Percentiles rank a stretch among this genome's conserved stretches.
Evolutionary conservation across 2,888 invertebrate genomes (phyloP).

Genomic region (Torymus auratus): DNA sequence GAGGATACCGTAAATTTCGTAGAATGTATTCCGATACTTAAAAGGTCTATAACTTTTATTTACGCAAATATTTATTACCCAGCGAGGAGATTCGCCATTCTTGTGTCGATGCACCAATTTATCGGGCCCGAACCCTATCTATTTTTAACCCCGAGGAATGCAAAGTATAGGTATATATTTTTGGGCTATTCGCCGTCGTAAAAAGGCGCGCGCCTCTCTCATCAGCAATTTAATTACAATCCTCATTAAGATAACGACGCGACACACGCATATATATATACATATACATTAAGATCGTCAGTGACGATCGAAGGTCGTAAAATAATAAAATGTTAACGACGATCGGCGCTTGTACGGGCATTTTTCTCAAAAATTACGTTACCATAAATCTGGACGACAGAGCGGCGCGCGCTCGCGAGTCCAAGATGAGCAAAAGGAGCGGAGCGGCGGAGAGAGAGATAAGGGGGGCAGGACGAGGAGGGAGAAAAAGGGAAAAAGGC

Average conservation of each 20-base stretch:
- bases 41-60: too few species aligned
- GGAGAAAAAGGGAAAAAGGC: conserved; percentile 8
- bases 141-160: conserved; percentile 27
- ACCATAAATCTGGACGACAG: conserved; percentile 55
- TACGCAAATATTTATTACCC: not conserved
- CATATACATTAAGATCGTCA: conserved; percentile 42
- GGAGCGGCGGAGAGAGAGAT: not conserved
- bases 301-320: conserved; percentile 53
- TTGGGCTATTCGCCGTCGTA: not conserved
- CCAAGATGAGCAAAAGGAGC: conserved; percentile 6
- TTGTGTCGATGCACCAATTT: conserved; percentile 2
- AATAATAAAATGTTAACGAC: conserved; percentile 59
- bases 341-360: conserved; percentile 52
- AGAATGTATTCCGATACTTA: too few species aligned
- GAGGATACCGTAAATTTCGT: too few species aligned
- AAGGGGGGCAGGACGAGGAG: conserved; percentile 12
- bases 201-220: conserved; percentile 34
- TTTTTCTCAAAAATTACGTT: conserved; percentile 54
- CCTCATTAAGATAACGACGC: conserved; percentile 56
- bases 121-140: not conserved
- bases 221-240: conserved; percentile 53
- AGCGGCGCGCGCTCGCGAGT: not conserved
- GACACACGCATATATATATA: conserved; percentile 10
- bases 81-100: not conserved
- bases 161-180: not conserved